Percentiles rank a stretch among this genome's conserved stretches.
Evolutionary conservation across 2,888 invertebrate species (phyloP).

Genomic region (Lasioglossum marginatum): DNA sequence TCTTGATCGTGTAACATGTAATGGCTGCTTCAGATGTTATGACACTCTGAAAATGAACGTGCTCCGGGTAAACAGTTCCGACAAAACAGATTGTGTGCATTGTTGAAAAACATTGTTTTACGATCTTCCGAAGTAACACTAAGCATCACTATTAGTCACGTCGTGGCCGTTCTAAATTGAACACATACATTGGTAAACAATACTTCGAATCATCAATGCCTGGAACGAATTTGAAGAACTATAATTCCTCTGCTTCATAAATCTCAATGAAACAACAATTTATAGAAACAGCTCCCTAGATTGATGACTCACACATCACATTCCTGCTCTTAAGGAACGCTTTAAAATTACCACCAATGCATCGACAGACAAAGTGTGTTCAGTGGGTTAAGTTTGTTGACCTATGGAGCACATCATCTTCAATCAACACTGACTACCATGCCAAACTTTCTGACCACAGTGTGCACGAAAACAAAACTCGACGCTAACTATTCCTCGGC

Average conservation of each 20-base stretch:
- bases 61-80: neutral
- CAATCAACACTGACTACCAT: neutral
- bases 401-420: neutral
- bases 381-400: neutral
- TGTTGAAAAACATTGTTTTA: neutral
- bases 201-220: neutral
- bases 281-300: neutral
- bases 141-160: neutral
- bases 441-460: neutral
- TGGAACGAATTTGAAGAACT: neutral
- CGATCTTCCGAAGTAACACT: neutral
- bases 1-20: neutral
- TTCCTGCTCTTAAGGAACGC: neutral
- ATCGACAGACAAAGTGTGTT: neutral
- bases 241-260: neutral
- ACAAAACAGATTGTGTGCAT: slow-evolving; percentile 7
- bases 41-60: neutral
- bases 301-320: neutral
- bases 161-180: neutral
- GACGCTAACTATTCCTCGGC: neutral
- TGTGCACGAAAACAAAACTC: neutral
- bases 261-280: neutral
- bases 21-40: neutral
- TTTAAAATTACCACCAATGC: neutral
- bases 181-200: neutral